Evolutionary conservation across 2,888 invertebrate genomes (phyloP), one percentile per base, ranked within the genome.

Genomic region (Synergus japonicus): DNA sequence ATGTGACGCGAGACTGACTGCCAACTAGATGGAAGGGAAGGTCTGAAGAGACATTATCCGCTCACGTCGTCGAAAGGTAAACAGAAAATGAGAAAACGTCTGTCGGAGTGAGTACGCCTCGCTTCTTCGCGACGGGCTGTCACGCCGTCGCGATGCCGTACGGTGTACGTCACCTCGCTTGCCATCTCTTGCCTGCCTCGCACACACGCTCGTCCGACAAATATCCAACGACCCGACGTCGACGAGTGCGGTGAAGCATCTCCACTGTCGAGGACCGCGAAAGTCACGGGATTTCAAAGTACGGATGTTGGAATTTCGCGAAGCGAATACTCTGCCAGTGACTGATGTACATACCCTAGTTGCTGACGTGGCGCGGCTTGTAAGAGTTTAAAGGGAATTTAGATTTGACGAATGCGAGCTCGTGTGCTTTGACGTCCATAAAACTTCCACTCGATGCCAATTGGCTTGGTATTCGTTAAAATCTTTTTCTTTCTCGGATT

Each of bases 11-110:
- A 63, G 29, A 29, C 13, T 63, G 63, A n/a, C n/a, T 49, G 54
- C 37, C 15, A 29, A 29, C 29, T 29, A 29, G 29, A 29, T 29
- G 29, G 69, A 29, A 49, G 29, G n/a, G 37, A 73, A 49, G 37
- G 73, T 73, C 69, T 37, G 66, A 49, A 83, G 83, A 80, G 83
- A 84, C 82, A 83, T 85, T 85, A 85, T 85, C 83, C 83, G 81
- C 83, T 84, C 82, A 83, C 81, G 83, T 83, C 83, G 83, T 81
- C 82, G 80, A 76, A 83, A 82, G 79, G 83, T 85, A 85, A 85
- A 85, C 84, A 85, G 84, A 85, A 85, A 85, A 85, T 85, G 85
- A 85, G 83, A 85, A 83, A 85, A 85, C 80, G 85, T 84, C 85
- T 85, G 85, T 84, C 81, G 83, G 83, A 82, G 80, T 83, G 79